Conservation (phyloP, 2,888 invertebrate genomes). For the Blastobasis adustella region DNA sequence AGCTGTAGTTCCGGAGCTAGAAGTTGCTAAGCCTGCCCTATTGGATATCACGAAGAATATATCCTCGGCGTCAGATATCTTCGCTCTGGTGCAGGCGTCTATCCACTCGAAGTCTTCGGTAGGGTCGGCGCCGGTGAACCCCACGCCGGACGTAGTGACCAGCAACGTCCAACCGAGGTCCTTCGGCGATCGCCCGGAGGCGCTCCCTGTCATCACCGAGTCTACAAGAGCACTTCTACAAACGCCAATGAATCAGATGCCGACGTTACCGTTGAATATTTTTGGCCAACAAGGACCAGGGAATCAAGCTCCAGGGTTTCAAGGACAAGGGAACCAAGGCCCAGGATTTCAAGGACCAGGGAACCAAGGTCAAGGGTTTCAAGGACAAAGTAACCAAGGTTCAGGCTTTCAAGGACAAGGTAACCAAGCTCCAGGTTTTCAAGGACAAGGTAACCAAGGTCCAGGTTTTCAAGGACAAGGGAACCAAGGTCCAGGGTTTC, state of each 20-base stretch:
- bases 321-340: no score
- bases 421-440: background rate
- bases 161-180: conserved; percentile 47
- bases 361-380: background rate
- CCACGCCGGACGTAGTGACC: conserved; percentile 31
- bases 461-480: background rate
- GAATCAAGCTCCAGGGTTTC: conserved; percentile 5
- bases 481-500: background rate
- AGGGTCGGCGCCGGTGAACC: conserved; percentile 13
- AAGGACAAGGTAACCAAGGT: conserved; percentile 4
- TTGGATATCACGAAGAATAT: conserved; percentile 27
- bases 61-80: conserved; percentile 50
- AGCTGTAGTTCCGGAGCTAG: conserved; percentile 15
- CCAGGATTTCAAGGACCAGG: background rate
- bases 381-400: no score
- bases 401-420: background rate
- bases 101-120: conserved; percentile 34
- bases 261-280: no score
- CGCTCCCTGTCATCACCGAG: conserved; percentile 6
- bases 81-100: conserved; percentile 59
- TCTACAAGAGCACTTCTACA: conserved; percentile 7
- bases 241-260: background rate
- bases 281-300: conserved; percentile 5
- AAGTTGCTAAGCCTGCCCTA: conserved; percentile 9
- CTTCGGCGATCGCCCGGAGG: conserved; percentile 48